Conservation (phyloP, 1,140 invertebrate species). For the Drosophila rufa region DNA sequence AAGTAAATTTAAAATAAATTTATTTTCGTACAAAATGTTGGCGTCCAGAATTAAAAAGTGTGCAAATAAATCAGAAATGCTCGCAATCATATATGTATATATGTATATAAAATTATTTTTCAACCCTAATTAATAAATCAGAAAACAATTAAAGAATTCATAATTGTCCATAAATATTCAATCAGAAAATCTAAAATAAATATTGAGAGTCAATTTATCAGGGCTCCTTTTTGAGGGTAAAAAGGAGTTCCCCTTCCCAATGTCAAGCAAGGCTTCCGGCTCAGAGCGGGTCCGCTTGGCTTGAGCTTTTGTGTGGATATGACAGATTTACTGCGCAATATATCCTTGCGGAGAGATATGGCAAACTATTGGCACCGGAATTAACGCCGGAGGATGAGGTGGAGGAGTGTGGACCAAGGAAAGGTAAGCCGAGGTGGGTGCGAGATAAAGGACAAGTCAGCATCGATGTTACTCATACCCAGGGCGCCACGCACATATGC, state of each 20-base stretch:
- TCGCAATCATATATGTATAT: too few relatives aligned
- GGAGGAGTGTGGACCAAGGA: conserved; percentile 1
- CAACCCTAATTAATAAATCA: not conserved
- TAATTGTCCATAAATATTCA: conserved; percentile 4
- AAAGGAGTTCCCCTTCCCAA: not conserved
- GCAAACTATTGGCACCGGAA: conserved; percentile 72
- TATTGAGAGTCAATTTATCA: conserved; percentile 13
- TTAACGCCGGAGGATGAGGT: conserved; percentile 39
- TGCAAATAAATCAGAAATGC: too few relatives aligned
- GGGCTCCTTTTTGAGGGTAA: not conserved
- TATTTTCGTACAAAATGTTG: too few relatives aligned
- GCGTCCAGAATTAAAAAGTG: too few relatives aligned
- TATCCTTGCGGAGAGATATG: conserved; percentile 75
- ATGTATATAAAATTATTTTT: too few relatives aligned
- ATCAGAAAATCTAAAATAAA: conserved; percentile 1
- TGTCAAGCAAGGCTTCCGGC: conserved; percentile 1
- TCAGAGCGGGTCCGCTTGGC: conserved; percentile 21
- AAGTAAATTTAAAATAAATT: too few relatives aligned
- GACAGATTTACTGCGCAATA: conserved; percentile 76
- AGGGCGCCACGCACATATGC: conserved; percentile 29
- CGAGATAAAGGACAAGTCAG: conserved; percentile 44
- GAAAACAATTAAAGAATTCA: not conserved
- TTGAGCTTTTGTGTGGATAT: conserved; percentile 69
- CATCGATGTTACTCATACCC: conserved; percentile 67
- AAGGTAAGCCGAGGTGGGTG: conserved; percentile 40